These are phyloP conservation scores for Crocidura indochinensis DNA, from an alignment of 2,797 vertebrate species.

Conservation along the genomic window DNA sequence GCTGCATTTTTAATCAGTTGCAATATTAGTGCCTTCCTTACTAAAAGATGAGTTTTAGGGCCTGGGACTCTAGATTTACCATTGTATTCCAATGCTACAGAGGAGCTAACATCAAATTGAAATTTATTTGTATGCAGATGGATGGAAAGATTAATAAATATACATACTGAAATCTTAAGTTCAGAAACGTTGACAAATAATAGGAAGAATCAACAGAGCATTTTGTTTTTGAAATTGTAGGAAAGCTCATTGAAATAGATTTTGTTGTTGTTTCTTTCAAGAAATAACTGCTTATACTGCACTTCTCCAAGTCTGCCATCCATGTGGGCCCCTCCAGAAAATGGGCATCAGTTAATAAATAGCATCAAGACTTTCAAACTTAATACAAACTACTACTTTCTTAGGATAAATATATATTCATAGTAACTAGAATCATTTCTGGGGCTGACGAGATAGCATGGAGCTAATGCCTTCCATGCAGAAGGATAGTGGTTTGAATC, in stretches of 20 bases:
- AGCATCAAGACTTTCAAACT: not conserved
- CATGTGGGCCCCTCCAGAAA: not conserved
- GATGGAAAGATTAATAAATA: not conserved
- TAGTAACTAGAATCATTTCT: no score
- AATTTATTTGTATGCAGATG: constrained; percentile 30
- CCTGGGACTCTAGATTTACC: not conserved
- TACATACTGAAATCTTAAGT: not conserved
- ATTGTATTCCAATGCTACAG: not conserved
- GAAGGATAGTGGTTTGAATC: no score
- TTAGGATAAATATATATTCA: constrained; percentile 51
- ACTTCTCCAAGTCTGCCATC: not conserved
- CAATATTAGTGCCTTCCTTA: not conserved
- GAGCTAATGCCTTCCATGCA: no score
- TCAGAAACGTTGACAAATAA: constrained; percentile 49
- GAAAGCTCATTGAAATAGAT: not conserved
- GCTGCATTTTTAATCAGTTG: not conserved
- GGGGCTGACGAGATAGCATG: no score
- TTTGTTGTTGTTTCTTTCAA: constrained; percentile 7
- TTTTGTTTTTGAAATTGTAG: constrained; percentile 22
- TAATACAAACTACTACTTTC: constrained; percentile 30
- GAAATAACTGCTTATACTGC: not conserved
- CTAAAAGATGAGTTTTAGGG: not conserved
- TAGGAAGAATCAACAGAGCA: not conserved
- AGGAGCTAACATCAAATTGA: not conserved
- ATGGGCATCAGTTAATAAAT: not conserved